Base-by-base conservation (phyloP, 2,113 vertebrate genomes). In the Myotis brandtii region DNA sequence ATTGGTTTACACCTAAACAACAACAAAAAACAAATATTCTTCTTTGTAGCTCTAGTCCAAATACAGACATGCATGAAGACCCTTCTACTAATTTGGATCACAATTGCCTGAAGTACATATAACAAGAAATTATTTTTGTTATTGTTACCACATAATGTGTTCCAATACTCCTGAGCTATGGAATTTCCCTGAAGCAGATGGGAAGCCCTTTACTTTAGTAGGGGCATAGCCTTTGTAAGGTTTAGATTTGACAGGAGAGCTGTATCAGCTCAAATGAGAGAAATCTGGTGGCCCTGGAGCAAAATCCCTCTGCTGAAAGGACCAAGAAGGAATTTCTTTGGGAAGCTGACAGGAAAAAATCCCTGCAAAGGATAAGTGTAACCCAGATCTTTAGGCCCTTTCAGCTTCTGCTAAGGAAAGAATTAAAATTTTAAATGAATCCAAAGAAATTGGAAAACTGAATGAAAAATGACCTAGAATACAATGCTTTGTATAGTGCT, bases 181-280 rank as follows among this genome's bases (percentile, higher is more conserved):
- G 18, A 43, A 73, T 94, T 95, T 96, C 82, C 85, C 91, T 83
- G 54, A 94, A 97, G 94, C 92, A 95, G 88, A 90, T 92, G 95
- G 92, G 46, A 97, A 96, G 56, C 16, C 88, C 69, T 79, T 95
- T 86, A 89, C 50, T 46, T 18, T 86, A 67, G 91, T 94, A 85
- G 96, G 91, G 62, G 54, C 85, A 93, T 69, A 94, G 50, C 52
- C 85, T 37, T 92, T 56, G 72, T 86, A 94, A 97, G 85, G 56
- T 82, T 94, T 94, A 77, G 88, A 66, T 91, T 62, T 95, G 88
- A 96, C 40, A 93, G 73, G 77, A 95, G 54, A 87, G 82, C 43
- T 88, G 13, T 73, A 67, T 96, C 77, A 95, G 88, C 85, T 70
- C 70, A 81, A 83, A 67, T 21, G 54, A 85, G 82, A 83, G 91